Evolutionary conservation across 2,888 invertebrate species (phyloP), one percentile per base, ranked within the genome.

Genomic region (Ennomos quercinarius): DNA sequence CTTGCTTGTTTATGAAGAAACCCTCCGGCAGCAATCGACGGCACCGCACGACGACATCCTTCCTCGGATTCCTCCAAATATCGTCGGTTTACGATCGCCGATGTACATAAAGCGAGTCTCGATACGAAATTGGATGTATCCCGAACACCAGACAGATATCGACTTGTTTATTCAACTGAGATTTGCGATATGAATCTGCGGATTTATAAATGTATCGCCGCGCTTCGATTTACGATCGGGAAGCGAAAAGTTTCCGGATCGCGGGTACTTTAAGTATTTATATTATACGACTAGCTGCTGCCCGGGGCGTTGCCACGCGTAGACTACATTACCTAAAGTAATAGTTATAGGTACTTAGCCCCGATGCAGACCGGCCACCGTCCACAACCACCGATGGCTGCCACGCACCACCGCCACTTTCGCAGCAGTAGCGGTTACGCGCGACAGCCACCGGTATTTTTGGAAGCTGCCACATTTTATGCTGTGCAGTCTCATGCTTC

Each of bases 181-280:
- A 56, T 55, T 61, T 48, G 48, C 47, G 57, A 56, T 63, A 63
- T 61, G 57, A 55, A 49, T 58, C 53, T 39, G 48, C 40, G 44
- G 61, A 56, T 60, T 62, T 66, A 63, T 63, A 66, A 57, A 60
- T 55, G 3, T 17, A 60, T 58, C 46, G 44, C 40, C 9, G 42
- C 45, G 12, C 38, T 47, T 56, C 47, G 47, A 56, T 61, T 61
- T 61, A 61, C 34, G 58, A 40, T 35, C 37, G 44, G 35, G 42
- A 49, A 50, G 10, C 37, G 50, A 50, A 48, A 50, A 46, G 48
- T 53, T 60, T 55, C 60, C 55, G 54, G 41, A 47, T 57, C 27
- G 27, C 6, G 27, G 27, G 27, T 42, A 13, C 9, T 42, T 12
- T 47, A 27, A 6, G 27, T 42, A 12, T 51, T 41, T 37, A 36